Conservation (phyloP, 2,888 invertebrate genomes). For the Lomographa bimaculata region DNA sequence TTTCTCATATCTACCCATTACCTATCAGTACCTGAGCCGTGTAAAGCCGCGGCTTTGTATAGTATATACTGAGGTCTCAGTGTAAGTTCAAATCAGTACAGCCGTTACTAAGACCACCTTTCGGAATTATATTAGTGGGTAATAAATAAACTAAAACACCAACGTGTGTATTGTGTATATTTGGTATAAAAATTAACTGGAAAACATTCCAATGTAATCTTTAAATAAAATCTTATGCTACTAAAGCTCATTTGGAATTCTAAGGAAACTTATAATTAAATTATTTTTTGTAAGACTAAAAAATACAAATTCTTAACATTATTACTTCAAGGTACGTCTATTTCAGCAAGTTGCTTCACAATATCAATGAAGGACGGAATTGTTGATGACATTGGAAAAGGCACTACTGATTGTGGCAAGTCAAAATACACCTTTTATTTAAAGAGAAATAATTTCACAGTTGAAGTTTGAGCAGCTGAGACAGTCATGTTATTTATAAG, state of each 20-base stretch:
- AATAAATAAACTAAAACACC: too few species aligned
- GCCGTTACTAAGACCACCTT: too few species aligned
- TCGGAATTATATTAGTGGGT: too few species aligned
- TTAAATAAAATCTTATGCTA: conserved; percentile 50
- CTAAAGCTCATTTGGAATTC: conserved; percentile 36
- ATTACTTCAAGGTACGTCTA: conserved; percentile 1
- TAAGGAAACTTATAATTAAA: conserved; percentile 24
- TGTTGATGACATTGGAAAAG: conserved; percentile 6
- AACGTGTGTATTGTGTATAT: conserved; percentile 73
- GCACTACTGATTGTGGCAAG: conserved; percentile 4
- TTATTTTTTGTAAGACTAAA: neutral
- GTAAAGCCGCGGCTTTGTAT: too few species aligned
- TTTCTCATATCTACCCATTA: too few species aligned
- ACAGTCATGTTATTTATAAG: too few species aligned
- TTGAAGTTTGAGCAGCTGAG: too few species aligned
- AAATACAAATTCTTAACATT: neutral
- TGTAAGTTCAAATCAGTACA: too few species aligned
- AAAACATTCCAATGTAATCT: conserved; percentile 59
- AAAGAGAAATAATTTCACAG: too few species aligned
- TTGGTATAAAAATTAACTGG: conserved; percentile 77
- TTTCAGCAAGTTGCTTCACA: neutral
- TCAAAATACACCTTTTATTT: conserved; percentile 2
- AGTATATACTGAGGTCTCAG: too few species aligned
- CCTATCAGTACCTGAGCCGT: too few species aligned
- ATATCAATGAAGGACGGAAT: conserved; percentile 12